phyloP scores from a whole-genome alignment of 2,797 vertebrate genomes.

The Pipistrellus nathusii region DNA sequence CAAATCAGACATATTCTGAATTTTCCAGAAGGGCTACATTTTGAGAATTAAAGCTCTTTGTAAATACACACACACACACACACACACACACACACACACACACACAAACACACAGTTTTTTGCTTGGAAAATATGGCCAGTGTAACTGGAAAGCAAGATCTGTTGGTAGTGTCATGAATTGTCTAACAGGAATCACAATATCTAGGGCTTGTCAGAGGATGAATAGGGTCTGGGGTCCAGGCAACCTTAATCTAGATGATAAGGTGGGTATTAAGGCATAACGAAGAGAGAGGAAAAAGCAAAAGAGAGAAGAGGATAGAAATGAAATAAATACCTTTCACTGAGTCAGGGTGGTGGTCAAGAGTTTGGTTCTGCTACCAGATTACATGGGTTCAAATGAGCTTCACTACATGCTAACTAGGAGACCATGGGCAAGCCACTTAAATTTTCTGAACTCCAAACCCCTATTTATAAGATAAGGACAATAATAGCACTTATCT shows the following conservation, averaged over 20 bases:
- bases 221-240: not conserved
- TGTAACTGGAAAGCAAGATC: not conserved
- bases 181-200: not conserved
- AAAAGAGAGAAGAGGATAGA: not conserved
- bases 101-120: not conserved
- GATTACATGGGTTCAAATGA: not conserved
- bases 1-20: constrained; percentile 6
- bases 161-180: not conserved
- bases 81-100: too few species aligned
- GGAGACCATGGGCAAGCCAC: not conserved
- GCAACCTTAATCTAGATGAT: constrained; percentile 10
- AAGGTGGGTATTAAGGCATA: not conserved
- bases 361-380: not conserved
- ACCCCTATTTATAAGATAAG: not conserved
- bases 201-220: constrained; percentile 16
- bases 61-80: not conserved
- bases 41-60: constrained; percentile 34
- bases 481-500: not conserved
- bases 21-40: constrained; percentile 43
- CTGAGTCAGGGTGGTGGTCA: not conserved
- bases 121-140: constrained; percentile 36
- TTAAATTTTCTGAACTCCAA: constrained; percentile 48
- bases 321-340: constrained; percentile 15
- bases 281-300: not conserved
- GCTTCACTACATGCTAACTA: not conserved